phyloP scores from a whole-genome alignment of 2,888 invertebrate genomes.

The Ephialtes manifestator region DNA sequence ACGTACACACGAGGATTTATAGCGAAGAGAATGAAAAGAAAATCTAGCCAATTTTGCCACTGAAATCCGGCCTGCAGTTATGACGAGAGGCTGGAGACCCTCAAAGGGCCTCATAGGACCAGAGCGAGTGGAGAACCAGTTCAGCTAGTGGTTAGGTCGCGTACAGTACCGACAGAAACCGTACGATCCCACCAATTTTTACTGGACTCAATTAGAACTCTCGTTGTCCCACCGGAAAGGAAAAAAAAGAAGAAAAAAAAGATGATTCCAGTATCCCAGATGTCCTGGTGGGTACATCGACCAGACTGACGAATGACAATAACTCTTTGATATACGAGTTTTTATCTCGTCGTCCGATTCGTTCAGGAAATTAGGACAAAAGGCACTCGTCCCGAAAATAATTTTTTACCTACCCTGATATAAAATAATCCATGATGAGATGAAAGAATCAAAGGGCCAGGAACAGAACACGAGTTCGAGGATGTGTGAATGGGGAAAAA shows the following conservation, averaged over 20 bases:
- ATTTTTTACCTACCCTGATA: background rate
- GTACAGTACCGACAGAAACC: conserved; percentile 35
- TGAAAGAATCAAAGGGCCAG: background rate
- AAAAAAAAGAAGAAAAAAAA: conserved; percentile 20
- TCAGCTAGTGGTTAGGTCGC: background rate
- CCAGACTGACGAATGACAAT: conserved; percentile 25
- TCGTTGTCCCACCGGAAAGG: conserved; percentile 7
- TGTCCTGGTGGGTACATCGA: background rate
- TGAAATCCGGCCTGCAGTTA: conserved; percentile 21
- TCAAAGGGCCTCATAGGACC: conserved; percentile 24
- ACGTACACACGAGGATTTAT: background rate
- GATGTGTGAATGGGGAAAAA: conserved; percentile 12
- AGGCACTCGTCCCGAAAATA: conserved; percentile 23
- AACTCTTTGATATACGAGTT: background rate
- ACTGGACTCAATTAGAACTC: conserved; percentile 57
- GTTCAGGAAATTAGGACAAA: conserved; percentile 15
- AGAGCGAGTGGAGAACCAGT: background rate
- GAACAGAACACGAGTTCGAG: background rate
- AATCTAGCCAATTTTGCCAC: background rate
- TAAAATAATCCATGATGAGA: conserved; percentile 31
- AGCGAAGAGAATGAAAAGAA: background rate
- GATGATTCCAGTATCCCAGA: conserved; percentile 1
- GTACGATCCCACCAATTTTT: conserved; percentile 53
- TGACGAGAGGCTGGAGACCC: conserved; percentile 6
- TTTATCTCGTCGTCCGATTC: conserved; percentile 7